Evolutionary conservation across 2,888 invertebrate genomes (phyloP), one percentile per base, ranked within the genome.

Genomic region (Venustoraphidia nigricollis): DNA sequence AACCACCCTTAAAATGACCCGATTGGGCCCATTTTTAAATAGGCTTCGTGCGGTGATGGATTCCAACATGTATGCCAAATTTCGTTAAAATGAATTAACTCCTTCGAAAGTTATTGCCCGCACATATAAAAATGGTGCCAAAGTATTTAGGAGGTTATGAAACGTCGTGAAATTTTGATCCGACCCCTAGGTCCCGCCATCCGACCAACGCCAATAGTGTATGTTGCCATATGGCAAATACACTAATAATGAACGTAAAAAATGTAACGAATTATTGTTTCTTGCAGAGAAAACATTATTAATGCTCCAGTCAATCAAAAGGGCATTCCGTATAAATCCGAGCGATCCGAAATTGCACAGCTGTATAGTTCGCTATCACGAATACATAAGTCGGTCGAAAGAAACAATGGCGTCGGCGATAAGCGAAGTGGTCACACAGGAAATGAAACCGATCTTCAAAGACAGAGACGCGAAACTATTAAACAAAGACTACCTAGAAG

Each of bases 231-330:
- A n/a, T n/a, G n/a, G n/a, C n/a, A n/a, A n/a, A n/a, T n/a, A n/a
- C n/a, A 6, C 8, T 11, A 11, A 11, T 6, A 5, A 39, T 13
- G 8, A 6, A 39, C 13, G n/a, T 17, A 10, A 10, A 35, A 41
- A 14, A 36, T 38, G 8, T 6, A 27, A 27, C 41, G 46, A 17
- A 9, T 40, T 40, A 51, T 50, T 50, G 50, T 52, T 54, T 47
- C 44, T 70, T 70, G 3, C 72, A 89, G 89, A 80, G 60, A 92
- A 91, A 69, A 79, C 90, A 45, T 73, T 97, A 51, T 72, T 96
- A 57, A 96, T 97, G 95, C 76, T 97, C 59, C 94, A 95, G 69
- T 92, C 94, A 57, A 77, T 97, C 64, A 94, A 90, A 65, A 81
- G 95, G 49, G 95, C 94, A 48, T 76, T 81, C 65, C 75, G 76